These are phyloP conservation scores for Limnodromus scolopaceus DNA, from an alignment of 2,797 vertebrate genomes.

Conservation along the genomic window DNA sequence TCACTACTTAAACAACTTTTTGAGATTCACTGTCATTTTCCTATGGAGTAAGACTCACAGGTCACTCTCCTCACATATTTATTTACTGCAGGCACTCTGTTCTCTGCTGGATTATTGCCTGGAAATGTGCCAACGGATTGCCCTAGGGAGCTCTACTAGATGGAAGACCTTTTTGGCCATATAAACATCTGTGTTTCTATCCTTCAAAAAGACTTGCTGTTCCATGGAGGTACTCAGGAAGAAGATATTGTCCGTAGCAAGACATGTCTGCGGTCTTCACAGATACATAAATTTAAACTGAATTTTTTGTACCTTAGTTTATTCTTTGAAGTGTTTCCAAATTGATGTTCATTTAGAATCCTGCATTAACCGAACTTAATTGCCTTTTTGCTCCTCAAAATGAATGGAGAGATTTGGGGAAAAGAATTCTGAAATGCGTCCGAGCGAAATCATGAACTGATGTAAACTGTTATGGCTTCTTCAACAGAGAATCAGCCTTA, in stretches of 20 bases:
- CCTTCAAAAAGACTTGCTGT: background rate
- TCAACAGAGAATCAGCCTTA: background rate
- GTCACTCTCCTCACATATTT: background rate
- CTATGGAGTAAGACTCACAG: background rate
- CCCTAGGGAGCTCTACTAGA: constrained; percentile 84
- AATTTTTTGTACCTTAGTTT: background rate
- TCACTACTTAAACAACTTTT: background rate
- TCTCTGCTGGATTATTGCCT: constrained; percentile 84
- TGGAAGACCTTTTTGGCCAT: background rate
- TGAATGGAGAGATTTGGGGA: background rate
- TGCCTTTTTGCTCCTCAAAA: background rate
- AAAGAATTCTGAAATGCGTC: accelerated
- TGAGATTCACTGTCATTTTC: background rate
- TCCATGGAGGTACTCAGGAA: background rate
- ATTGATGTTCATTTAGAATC: background rate
- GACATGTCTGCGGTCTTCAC: background rate
- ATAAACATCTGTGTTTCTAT: background rate
- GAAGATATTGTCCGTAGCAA: background rate
- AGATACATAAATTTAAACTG: background rate
- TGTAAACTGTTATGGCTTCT: background rate
- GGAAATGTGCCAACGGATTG: constrained; percentile 84
- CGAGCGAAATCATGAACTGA: background rate
- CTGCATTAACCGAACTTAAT: background rate
- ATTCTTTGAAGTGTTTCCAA: constrained; percentile 18
- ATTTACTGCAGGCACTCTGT: constrained; percentile 81